A percentile compares a stretch with the other conserved stretches of the same genome.
These are phyloP conservation scores for Eunapius fragilis DNA, from an alignment of 37 sponge, comb jelly and placozoan genomes.

Conservation along the genomic window DNA sequence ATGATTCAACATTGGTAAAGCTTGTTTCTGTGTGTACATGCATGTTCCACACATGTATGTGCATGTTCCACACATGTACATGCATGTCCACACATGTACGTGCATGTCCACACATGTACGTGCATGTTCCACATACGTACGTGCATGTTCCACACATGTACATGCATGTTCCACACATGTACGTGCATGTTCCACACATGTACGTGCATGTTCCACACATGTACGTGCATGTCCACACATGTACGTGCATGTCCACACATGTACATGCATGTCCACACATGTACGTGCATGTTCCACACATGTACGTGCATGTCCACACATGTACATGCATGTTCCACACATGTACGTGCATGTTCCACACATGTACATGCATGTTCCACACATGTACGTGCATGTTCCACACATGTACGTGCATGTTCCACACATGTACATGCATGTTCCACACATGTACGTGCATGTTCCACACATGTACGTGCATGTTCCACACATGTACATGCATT, in stretches of 20 bases:
- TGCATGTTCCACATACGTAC: not conserved
- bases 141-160: not conserved
- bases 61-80: not conserved
- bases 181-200: not conserved
- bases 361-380: too few species aligned
- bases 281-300: too few species aligned
- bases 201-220: too few species aligned
- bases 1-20: slow-evolving; percentile 51
- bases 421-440: not conserved
- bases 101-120: not conserved
- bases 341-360: too few species aligned
- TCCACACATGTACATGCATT: too few species aligned
- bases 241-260: not conserved
- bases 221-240: too few species aligned
- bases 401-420: not conserved
- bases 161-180: not conserved
- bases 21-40: not conserved
- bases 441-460: too few species aligned
- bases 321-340: not conserved
- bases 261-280: not conserved
- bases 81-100: too few species aligned
- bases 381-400: not conserved
- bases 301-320: too few species aligned
- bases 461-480: not conserved
- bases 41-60: not conserved